Conservation (phyloP, 2,113 vertebrate genomes). For the Otolemur garnettii region DNA sequence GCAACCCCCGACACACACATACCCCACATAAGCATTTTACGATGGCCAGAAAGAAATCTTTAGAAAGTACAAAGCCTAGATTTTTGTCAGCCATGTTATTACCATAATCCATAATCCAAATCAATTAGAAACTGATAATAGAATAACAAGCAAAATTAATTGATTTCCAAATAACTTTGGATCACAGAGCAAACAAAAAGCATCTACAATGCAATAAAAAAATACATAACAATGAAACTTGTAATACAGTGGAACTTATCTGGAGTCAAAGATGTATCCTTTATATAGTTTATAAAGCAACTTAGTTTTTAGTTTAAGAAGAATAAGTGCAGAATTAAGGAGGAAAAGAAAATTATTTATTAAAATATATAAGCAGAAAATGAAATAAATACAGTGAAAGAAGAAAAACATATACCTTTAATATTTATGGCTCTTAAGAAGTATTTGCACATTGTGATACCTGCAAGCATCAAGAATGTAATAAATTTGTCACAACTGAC, state of each 20-base stretch:
- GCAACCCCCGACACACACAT: not conserved
- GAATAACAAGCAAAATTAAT: not conserved
- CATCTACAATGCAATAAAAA: not conserved
- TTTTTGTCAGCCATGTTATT: not conserved
- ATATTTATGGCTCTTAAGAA: not conserved
- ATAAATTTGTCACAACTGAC: constrained; percentile 72
- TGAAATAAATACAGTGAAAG: not conserved
- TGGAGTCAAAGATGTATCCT: not conserved
- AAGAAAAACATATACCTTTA: not conserved
- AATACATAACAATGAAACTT: not conserved
- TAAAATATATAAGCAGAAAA: not conserved
- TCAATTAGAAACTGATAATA: not conserved
- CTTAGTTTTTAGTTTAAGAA: not conserved
- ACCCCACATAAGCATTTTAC: not conserved
- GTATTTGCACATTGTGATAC: constrained; percentile 2
- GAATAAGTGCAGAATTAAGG: not conserved
- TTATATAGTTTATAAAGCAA: not conserved
- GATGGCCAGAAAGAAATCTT: not conserved
- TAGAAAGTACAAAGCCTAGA: not conserved
- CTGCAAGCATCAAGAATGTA: constrained; percentile 41
- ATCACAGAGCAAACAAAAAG: not conserved
- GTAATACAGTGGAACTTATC: not conserved
- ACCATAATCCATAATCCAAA: not conserved
- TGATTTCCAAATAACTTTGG: not conserved
- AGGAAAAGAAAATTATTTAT: not conserved